Evolutionary conservation across 2,888 invertebrate species (phyloP).

Genomic region (Plebejus anna): DNA sequence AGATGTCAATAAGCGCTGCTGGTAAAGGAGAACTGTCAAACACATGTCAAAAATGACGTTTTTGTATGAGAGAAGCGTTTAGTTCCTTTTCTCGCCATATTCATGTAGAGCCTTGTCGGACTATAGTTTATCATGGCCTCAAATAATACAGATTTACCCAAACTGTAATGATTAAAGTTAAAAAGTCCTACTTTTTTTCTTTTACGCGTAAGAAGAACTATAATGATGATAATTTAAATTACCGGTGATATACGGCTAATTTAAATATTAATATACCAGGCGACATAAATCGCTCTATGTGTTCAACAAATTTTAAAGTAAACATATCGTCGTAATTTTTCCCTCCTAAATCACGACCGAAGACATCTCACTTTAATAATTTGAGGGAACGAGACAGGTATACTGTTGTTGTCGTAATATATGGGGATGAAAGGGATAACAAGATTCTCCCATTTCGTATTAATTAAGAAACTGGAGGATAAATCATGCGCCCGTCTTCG

Average conservation of each 20-base stretch:
- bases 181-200: neutral
- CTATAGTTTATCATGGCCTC: no score
- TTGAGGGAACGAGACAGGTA: conserved; percentile 47
- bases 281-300: conserved; percentile 61
- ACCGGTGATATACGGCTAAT: conserved; percentile 44
- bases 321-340: conserved; percentile 73
- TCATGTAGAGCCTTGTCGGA: no score
- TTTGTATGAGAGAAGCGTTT: no score
- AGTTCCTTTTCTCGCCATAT: no score
- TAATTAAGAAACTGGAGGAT: conserved; percentile 72
- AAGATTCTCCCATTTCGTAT: conserved; percentile 54
- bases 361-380: conserved; percentile 69
- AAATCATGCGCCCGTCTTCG: conserved; percentile 76
- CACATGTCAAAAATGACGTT: no score
- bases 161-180: no score
- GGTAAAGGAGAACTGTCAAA: no score
- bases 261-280: conserved; percentile 62
- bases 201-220: neutral
- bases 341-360: conserved; percentile 66
- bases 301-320: conserved; percentile 74
- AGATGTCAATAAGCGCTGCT: no score
- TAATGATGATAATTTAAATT: conserved; percentile 36
- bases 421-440: conserved; percentile 50
- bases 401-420: conserved; percentile 31
- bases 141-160: no score